Evolutionary conservation across 2,797 vertebrate species (phyloP), one percentile per base, ranked within the genome.

Genomic region (Rhinogobio ventralis): DNA sequence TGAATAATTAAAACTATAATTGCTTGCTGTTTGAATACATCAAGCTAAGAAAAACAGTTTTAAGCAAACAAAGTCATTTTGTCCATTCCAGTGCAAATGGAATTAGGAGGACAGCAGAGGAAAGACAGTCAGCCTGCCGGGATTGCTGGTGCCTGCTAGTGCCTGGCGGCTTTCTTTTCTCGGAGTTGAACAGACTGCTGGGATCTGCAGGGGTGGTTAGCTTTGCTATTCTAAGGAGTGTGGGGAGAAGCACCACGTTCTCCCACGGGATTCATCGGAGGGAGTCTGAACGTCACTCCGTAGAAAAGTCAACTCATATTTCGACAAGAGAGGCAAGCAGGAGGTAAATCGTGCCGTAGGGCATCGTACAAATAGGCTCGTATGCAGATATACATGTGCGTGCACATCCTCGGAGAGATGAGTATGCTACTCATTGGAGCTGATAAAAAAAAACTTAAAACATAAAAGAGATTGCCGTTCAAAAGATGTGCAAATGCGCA

Each of bases 221-320:
- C 80, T 85, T 69, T 64, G 76, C 79, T 80, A 77, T 81, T 87
- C 68, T 49, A 66, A 87, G 42, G 64, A 85, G 66, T 23, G n/a
- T 81, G 60, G 71, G n/a, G 60, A 64, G 64, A 87, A 78, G 46
- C 79, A 79, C 67, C 39, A 68, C 55, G 36, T 53, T 82, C 75
- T 87, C 86, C 83, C 67, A 66, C 45, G 60, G 60, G 82, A 87
- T 45, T 36, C n/a, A 81, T 79, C 53, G 13, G 79, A 83, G 75
- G 72, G 88, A 87, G 79, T 87, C 79, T 87, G 64, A 66, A 81
- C 78, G 68, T 89, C 84, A 86, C 68, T 86, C 51, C 3, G 20
- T 13, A 30, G 57, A 46, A 84, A 86, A 86, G 64, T 66, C 62
- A 45, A 76, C 64, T 80, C 28, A 83, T 83, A 81, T 80, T 84